Conservation (phyloP, 2,888 invertebrate species). For the Tholera decimalis region DNA sequence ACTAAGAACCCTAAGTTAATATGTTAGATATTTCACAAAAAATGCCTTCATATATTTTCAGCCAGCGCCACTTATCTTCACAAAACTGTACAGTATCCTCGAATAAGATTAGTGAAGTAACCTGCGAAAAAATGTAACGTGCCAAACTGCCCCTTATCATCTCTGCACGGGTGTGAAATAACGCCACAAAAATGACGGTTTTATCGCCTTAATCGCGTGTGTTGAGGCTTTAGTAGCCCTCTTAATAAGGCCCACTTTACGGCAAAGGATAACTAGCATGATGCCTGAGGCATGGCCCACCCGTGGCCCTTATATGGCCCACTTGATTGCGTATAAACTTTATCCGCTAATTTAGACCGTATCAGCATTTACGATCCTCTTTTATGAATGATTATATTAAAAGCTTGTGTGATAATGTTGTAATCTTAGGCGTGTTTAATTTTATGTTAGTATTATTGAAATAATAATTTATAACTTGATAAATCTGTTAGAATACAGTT, state of each 20-base stretch:
- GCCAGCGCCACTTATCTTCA: slow-evolving; percentile 28
- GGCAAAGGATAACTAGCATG: slow-evolving; percentile 65
- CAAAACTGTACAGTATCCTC: slow-evolving; percentile 17
- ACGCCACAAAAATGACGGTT: slow-evolving; percentile 43
- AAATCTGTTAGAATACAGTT: neutral
- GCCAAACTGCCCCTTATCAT: slow-evolving; percentile 54
- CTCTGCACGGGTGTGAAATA: slow-evolving; percentile 52
- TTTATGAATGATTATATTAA: slow-evolving; percentile 69
- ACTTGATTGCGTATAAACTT: slow-evolving; percentile 76
- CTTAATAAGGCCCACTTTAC: slow-evolving; percentile 69
- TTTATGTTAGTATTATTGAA: slow-evolving; percentile 36
- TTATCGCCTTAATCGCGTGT: slow-evolving; percentile 50
- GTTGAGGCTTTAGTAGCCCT: slow-evolving; percentile 46
- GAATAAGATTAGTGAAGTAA: slow-evolving; percentile 36
- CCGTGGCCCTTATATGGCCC: slow-evolving; percentile 63
- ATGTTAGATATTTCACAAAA: neutral
- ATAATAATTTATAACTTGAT: slow-evolving; percentile 21
- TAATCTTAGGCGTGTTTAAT: slow-evolving; percentile 29
- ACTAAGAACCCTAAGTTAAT: neutral
- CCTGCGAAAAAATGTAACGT: slow-evolving; percentile 39
- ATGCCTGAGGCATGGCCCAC: slow-evolving; percentile 64
- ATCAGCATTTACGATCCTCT: slow-evolving; percentile 67
- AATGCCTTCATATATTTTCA: neutral
- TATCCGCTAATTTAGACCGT: slow-evolving; percentile 71
- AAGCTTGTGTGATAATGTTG: slow-evolving; percentile 37